Evolutionary conservation across 2,888 invertebrate species (phyloP).

Genomic region (Orchestes rusci): DNA sequence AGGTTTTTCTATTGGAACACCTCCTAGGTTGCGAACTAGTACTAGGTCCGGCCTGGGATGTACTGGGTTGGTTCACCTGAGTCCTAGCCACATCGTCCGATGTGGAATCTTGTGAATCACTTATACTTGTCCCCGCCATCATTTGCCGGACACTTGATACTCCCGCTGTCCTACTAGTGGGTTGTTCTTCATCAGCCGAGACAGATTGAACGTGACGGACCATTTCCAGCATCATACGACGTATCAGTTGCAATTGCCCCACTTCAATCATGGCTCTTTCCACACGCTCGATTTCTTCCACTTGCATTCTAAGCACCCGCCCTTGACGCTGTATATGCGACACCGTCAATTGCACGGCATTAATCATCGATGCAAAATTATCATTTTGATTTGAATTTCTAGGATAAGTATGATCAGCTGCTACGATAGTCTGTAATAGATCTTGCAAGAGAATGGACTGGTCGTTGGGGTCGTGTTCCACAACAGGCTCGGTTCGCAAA

Average conservation of each 20-base stretch:
- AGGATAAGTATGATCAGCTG: slow-evolving; percentile 41
- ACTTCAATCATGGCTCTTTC: slow-evolving; percentile 43
- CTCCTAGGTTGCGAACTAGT: slow-evolving; percentile 24
- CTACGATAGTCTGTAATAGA: no score
- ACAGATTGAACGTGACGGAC: slow-evolving; percentile 49
- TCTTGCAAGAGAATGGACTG: slow-evolving; percentile 11
- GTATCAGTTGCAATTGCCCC: slow-evolving; percentile 51
- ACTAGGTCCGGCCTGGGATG: no score
- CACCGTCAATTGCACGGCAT: slow-evolving; percentile 40
- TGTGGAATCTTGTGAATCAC: slow-evolving; percentile 39
- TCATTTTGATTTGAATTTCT: slow-evolving; percentile 28
- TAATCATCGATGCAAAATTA: slow-evolving; percentile 36
- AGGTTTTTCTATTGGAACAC: slow-evolving; percentile 35
- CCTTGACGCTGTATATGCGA: slow-evolving; percentile 41
- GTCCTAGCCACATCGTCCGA: slow-evolving; percentile 28
- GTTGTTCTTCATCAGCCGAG: slow-evolving; percentile 43
- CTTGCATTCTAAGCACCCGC: slow-evolving; percentile 36
- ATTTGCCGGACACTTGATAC: slow-evolving; percentile 42
- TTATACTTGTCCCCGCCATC: slow-evolving; percentile 44
- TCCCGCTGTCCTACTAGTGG: slow-evolving; percentile 41
- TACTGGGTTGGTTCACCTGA: no score
- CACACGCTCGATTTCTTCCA: slow-evolving; percentile 39
- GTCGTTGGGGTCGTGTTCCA: no score
- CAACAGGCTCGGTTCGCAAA: slow-evolving; percentile 26
- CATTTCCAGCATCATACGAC: slow-evolving; percentile 58